Percentiles rank a stretch among this genome's conserved stretches.
Conservation (phyloP, 2,113 vertebrate species). For the Neogale vison region DNA sequence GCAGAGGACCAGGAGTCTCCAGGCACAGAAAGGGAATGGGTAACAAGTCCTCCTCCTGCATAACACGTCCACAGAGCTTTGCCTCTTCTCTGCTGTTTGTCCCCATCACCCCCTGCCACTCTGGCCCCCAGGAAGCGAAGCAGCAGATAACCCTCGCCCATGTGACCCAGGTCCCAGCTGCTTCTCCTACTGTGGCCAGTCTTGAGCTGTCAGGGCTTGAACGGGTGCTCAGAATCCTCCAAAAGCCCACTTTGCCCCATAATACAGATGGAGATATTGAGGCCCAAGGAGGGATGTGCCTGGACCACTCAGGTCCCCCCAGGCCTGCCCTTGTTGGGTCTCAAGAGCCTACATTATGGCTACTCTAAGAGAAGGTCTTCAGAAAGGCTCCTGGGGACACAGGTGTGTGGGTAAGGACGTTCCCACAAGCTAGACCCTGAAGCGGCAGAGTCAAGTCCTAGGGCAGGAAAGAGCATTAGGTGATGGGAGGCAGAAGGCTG, state of each 20-base stretch:
- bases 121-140: background rate
- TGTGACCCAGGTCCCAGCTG: background rate
- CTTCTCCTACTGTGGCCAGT: background rate
- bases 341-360: background rate
- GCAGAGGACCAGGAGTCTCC: background rate
- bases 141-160: background rate
- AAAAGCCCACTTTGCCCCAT: background rate
- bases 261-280: background rate
- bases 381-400: background rate
- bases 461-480: background rate
- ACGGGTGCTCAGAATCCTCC: background rate
- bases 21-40: background rate
- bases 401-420: accelerated
- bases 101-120: accelerated
- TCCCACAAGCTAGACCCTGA: background rate
- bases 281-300: background rate
- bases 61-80: background rate
- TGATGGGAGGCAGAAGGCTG: background rate
- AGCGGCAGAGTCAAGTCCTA: accelerated
- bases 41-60: background rate
- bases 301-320: background rate
- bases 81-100: background rate
- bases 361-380: background rate
- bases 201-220: background rate
- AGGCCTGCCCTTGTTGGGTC: background rate